A percentile compares a stretch with the other conserved stretches of the same genome.
Evolutionary conservation across 1,140 invertebrate species (phyloP).

Genomic region (Drosophila littoralis): DNA sequence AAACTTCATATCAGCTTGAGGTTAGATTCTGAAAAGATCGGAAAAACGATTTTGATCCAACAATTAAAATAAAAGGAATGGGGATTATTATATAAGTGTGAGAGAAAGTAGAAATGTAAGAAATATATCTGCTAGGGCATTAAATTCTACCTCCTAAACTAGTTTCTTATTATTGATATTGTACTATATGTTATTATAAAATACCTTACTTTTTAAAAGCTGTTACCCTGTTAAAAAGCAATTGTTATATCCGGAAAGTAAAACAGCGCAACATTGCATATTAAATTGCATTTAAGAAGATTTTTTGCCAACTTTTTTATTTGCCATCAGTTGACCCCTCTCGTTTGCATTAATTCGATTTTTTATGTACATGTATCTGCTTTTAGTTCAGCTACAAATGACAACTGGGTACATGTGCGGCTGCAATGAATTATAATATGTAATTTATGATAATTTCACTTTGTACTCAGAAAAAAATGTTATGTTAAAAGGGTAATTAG

Average conservation of each 20-base stretch:
- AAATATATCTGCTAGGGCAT: no score
- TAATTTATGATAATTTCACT: constrained; percentile 49
- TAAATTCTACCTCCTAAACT: no score
- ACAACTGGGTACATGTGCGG: constrained; percentile 26
- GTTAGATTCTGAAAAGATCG: no score
- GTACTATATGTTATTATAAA: no score
- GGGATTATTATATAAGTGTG: no score
- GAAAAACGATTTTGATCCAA: no score
- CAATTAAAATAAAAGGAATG: no score
- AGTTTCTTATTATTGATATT: no score
- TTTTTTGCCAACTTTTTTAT: neutral
- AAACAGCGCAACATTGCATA: constrained; percentile 1
- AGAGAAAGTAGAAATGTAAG: no score
- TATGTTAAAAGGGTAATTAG: constrained; percentile 40
- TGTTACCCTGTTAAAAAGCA: no score
- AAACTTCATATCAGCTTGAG: no score
- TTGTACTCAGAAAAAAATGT: constrained; percentile 22
- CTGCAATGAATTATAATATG: constrained; percentile 46
- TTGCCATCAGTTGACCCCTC: neutral
- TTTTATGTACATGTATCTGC: constrained; percentile 8
- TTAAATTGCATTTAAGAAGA: constrained; percentile 14
- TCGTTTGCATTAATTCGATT: constrained; percentile 18
- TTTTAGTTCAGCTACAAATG: constrained; percentile 35
- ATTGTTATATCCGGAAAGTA: neutral
- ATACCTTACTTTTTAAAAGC: no score